Evolutionary conservation across 2,797 vertebrate genomes (phyloP).

Genomic region (Catostomus latipinnis): DNA sequence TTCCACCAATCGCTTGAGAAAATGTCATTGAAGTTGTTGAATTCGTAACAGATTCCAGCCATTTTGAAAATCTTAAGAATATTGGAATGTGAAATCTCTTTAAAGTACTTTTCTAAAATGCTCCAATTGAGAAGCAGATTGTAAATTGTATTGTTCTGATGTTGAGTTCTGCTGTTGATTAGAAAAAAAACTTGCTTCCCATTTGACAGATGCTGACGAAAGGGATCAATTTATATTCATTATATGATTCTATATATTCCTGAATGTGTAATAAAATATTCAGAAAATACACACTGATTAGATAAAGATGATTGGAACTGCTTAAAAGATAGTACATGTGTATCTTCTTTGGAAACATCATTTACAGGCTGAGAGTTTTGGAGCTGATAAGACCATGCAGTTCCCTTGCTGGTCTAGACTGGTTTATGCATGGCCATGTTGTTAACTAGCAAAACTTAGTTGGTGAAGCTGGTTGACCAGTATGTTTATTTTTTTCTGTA

Average conservation of each 20-base stretch:
- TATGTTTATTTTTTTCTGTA: too few relatives aligned
- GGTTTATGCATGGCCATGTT: too few relatives aligned
- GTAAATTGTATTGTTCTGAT: neutral
- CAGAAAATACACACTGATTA: neutral
- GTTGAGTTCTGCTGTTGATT: neutral
- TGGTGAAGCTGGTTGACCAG: too few relatives aligned
- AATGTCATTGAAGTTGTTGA: neutral
- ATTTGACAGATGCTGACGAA: neutral
- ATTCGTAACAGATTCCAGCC: neutral
- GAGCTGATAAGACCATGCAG: too few relatives aligned
- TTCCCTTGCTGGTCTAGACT: too few relatives aligned
- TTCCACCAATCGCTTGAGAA: neutral
- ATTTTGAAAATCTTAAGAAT: neutral
- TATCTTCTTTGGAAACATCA: neutral
- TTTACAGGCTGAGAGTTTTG: neutral
- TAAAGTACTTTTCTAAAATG: constrained; percentile 4
- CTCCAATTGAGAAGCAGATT: neutral
- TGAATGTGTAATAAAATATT: neutral
- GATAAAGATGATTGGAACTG: too few relatives aligned
- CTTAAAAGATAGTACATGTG: neutral
- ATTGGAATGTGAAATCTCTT: constrained; percentile 12
- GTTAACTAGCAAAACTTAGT: too few relatives aligned
- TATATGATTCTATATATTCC: neutral
- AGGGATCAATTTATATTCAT: neutral
- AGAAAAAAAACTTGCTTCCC: neutral